These are phyloP conservation scores for Anser cygnoides DNA, from an alignment of 2,113 vertebrate species.

Conservation along the genomic window DNA sequence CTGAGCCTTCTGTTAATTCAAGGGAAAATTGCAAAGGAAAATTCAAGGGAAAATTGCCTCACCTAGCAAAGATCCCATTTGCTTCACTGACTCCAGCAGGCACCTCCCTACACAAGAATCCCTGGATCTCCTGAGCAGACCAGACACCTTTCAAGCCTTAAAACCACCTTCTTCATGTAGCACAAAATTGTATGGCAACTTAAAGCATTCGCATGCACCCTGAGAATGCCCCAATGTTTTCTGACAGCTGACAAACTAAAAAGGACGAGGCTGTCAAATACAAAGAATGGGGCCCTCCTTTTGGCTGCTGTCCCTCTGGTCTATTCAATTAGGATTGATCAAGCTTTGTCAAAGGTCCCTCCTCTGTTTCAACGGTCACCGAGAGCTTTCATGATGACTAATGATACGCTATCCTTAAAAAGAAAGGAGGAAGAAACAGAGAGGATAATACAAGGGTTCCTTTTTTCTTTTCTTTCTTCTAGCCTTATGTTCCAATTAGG, in stretches of 20 bases:
- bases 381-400: slow-evolving; percentile 73
- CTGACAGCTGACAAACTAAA: slow-evolving; percentile 75
- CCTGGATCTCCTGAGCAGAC: neutral
- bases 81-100: neutral
- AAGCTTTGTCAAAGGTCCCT: slow-evolving; percentile 74
- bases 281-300: slow-evolving; percentile 66
- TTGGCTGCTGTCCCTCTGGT: slow-evolving; percentile 74
- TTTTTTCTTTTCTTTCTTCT: neutral
- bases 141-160: neutral
- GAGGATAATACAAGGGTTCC: neutral
- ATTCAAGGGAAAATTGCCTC: neutral
- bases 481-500: slow-evolving; percentile 29
- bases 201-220: neutral
- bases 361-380: slow-evolving; percentile 66
- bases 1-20: fast-evolving
- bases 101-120: fast-evolving
- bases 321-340: slow-evolving; percentile 80
- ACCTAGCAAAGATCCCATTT: neutral
- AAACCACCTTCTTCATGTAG: neutral
- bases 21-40: neutral
- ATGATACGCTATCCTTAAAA: slow-evolving; percentile 55
- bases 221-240: slow-evolving; percentile 41
- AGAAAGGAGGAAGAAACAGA: neutral
- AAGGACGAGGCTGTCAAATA: slow-evolving; percentile 70
- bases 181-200: slow-evolving; percentile 4